Base-by-base conservation (phyloP, 1,140 invertebrate species). In the Drosophila rhopaloa region DNA sequence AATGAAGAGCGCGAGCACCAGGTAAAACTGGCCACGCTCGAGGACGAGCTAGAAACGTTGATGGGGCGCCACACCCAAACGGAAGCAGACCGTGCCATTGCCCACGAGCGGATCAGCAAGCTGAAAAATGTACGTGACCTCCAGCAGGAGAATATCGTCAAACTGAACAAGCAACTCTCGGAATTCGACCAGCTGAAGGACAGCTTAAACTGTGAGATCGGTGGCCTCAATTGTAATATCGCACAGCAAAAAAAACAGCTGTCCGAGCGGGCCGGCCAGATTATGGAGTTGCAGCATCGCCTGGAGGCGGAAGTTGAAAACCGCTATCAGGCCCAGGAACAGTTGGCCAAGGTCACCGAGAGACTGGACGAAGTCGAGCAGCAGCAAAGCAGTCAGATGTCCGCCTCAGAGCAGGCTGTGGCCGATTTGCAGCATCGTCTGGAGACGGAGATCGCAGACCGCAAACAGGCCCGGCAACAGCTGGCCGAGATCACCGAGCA, bases 121-220 rank as follows among this genome's bases (percentile, higher is more conserved):
- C n/a, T 77, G 8, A 76, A 84, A 8, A 53, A 53, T 6, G 19
- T 46, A 32, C 29, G n/a, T 59, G 63, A 0, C 19, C n/a, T 4
- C n/a, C 24, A 24, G 5, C 10, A 47, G 5, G 10, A 7, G 5
- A 1, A 11, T 5, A 24, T 13, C 19, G 1, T 10, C 11, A 2
- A 13, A 11, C 59, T 71, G 1, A 13, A 27, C 2, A 43, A 55
- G 0, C 35, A 75, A 14, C 13, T 67, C 0, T 37, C 54, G 5
- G 14, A 54, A 0, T 16, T 61, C 7, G 75, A 83, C 11, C 27
- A 60, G 29, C n/a, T 51, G 13, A 80, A 79, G 29, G 63, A 76
- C 11, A 48, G 38, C 1, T 60, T 91, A 8, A 73, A 65, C 35
- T 51, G 61, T 8, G 82, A 91, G 54, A 59, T 88, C 11, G 82